Evolutionary conservation across 2,888 invertebrate species (phyloP), one percentile per base, ranked within the genome.

Genomic region (Lordiphosa andalusiaca): DNA sequence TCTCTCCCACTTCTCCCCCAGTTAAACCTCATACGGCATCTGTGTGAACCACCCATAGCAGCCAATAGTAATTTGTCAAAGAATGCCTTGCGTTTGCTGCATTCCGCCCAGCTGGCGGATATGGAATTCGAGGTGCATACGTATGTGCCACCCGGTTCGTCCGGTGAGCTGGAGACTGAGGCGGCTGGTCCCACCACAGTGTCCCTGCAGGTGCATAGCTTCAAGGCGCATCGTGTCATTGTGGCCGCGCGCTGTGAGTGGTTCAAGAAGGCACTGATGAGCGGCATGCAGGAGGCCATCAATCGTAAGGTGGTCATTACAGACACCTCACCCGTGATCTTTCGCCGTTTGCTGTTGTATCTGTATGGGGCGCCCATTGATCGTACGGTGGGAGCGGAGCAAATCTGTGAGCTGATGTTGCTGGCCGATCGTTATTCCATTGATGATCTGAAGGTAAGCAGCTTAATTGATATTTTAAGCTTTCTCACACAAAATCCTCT

Each of bases 221-320:
- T 92, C 66, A 89, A 90, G 62, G 91, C 93, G 0, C 94, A 94
- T 86, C 90, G 93, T 55, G 93, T 93, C 9, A 91, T 93, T 58
- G 92, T 93, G 10, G 93, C 93, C 3, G 90, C 93, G 1, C 81
- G 86, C 58, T 93, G 93, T 88, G 93, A 93, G 84, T 93, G 93
- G 93, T 93, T 93, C 84, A 90, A 93, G 46, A 90, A 93, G 70
- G 94, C 93, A 1, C 87, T 94, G 12, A 90, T 93, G 41, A 93
- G 93, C 47, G 94, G 93, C 48, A 94, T 94, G 94, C 90, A 92
- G 74, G 94, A 94, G 88, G 92, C 93, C 21, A 93, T 94, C 67
- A 92, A 93, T 81, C 92, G 93, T 82, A 92, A 92, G 90, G 93
- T 94, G 54, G 90, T 92, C 10, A 92, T 94, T 53, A 92, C 92